Percentiles rank a stretch among this genome's conserved stretches.
phyloP scores from a whole-genome alignment of 2,113 vertebrate species.

The Galeopterus variegatus region DNA sequence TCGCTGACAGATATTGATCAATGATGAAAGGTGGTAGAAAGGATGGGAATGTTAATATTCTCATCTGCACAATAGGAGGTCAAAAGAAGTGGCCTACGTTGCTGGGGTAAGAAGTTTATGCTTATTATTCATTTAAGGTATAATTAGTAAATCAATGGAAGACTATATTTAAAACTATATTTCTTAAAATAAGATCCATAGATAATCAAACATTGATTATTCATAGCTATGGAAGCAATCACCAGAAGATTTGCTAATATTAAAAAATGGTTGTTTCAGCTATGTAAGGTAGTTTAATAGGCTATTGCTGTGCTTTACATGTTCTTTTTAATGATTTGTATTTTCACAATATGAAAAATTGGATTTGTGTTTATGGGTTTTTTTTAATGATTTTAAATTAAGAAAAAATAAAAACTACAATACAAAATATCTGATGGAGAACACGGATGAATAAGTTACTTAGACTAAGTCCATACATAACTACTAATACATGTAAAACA shows the following conservation, averaged over 20 bases:
- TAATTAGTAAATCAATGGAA: background rate
- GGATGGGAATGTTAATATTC: accelerated
- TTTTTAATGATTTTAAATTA: background rate
- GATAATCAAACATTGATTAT: background rate
- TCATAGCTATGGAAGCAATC: background rate
- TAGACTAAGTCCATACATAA: background rate
- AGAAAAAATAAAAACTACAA: background rate
- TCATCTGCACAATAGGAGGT: background rate
- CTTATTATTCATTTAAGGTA: too few species aligned
- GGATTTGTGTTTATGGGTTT: background rate
- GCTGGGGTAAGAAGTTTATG: background rate
- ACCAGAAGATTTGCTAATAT: background rate
- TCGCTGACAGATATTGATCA: background rate
- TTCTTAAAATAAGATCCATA: constrained; percentile 6
- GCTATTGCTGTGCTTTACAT: background rate
- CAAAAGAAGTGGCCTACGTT: background rate
- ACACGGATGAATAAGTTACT: background rate
- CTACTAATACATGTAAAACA: constrained; percentile 20
- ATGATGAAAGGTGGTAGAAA: background rate
- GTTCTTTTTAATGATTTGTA: background rate
- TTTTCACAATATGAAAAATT: background rate
- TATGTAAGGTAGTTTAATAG: background rate
- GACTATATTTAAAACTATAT: background rate
- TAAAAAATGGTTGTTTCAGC: background rate
- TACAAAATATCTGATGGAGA: constrained; percentile 40